Conservation (phyloP, 2,113 vertebrate genomes). For the Siphamia tubifer region DNA sequence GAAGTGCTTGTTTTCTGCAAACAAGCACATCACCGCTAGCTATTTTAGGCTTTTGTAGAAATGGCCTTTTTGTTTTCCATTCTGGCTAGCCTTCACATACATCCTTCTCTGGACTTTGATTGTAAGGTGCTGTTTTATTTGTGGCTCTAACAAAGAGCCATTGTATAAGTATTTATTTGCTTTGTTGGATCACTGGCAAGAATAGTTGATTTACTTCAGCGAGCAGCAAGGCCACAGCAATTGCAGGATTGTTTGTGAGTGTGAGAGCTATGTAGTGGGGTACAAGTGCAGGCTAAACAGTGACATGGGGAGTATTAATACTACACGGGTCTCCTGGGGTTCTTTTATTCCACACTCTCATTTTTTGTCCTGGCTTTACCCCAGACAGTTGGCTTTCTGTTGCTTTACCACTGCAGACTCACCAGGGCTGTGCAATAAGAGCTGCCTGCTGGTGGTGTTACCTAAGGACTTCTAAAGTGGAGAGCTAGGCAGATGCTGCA, state of each 20-base stretch:
- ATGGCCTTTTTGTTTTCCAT: slow-evolving; percentile 10
- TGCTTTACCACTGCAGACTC: neutral
- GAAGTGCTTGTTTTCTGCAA: neutral
- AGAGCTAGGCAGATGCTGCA: neutral
- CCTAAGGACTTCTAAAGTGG: slow-evolving; percentile 14
- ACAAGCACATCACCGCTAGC: no score
- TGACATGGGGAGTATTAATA: slow-evolving; percentile 14
- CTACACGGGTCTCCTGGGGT: slow-evolving; percentile 15
- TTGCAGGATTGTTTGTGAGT: neutral
- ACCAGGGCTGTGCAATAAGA: neutral
- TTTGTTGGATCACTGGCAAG: slow-evolving; percentile 23
- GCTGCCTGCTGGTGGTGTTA: neutral
- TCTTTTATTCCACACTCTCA: slow-evolving; percentile 18
- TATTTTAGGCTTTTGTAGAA: slow-evolving; percentile 17
- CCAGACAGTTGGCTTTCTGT: neutral
- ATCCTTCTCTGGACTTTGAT: slow-evolving; percentile 13
- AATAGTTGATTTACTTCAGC: slow-evolving; percentile 30
- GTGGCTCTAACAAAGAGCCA: slow-evolving; percentile 32
- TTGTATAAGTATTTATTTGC: slow-evolving; percentile 37
- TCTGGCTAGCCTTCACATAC: neutral
- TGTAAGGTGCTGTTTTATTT: slow-evolving; percentile 14
- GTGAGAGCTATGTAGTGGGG: slow-evolving; percentile 13
- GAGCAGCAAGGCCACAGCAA: slow-evolving; percentile 1
- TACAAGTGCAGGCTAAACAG: slow-evolving; percentile 22
- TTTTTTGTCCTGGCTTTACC: slow-evolving; percentile 17